Conservation (phyloP, 1,140 invertebrate genomes). For the Drosophila pachea region DNA sequence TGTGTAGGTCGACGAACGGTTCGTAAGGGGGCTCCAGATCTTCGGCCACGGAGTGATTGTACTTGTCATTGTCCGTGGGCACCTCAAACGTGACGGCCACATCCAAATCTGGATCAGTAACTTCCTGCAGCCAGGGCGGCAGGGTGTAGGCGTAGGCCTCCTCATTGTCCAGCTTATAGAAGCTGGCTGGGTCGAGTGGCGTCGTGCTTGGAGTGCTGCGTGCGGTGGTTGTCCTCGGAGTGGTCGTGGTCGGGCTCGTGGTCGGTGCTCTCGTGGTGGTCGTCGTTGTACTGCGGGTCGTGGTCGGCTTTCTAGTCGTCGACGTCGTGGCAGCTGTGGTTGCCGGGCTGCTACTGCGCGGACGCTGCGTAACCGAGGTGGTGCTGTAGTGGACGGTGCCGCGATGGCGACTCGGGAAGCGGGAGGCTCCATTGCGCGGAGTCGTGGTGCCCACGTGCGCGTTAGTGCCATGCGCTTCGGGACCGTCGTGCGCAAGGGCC, state of each 20-base stretch:
- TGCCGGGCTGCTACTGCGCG: slow-evolving; percentile 26
- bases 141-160: slow-evolving; percentile 66
- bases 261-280: neutral
- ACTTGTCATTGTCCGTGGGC: slow-evolving; percentile 69
- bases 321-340: neutral
- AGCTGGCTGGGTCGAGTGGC: slow-evolving; percentile 53
- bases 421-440: slow-evolving; percentile 27
- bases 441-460: slow-evolving; percentile 62
- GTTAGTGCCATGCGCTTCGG: slow-evolving; percentile 58
- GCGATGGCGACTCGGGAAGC: slow-evolving; percentile 55
- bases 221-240: slow-evolving; percentile 36
- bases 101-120: slow-evolving; percentile 74
- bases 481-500: slow-evolving; percentile 27
- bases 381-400: slow-evolving; percentile 66
- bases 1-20: slow-evolving; percentile 65
- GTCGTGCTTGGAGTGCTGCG: slow-evolving; percentile 51
- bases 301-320: neutral
- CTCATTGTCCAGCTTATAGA: slow-evolving; percentile 52
- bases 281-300: slow-evolving; percentile 4
- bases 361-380: slow-evolving; percentile 32
- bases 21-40: slow-evolving; percentile 70
- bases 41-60: slow-evolving; percentile 61
- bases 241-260: slow-evolving; percentile 34
- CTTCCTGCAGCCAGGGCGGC: slow-evolving; percentile 68
- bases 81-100: slow-evolving; percentile 72